A percentile compares a stretch with the other conserved stretches of the same genome.
These are phyloP conservation scores for Brachionus koreanus DNA, from an alignment of 1,140 invertebrate species.

Conservation along the genomic window DNA sequence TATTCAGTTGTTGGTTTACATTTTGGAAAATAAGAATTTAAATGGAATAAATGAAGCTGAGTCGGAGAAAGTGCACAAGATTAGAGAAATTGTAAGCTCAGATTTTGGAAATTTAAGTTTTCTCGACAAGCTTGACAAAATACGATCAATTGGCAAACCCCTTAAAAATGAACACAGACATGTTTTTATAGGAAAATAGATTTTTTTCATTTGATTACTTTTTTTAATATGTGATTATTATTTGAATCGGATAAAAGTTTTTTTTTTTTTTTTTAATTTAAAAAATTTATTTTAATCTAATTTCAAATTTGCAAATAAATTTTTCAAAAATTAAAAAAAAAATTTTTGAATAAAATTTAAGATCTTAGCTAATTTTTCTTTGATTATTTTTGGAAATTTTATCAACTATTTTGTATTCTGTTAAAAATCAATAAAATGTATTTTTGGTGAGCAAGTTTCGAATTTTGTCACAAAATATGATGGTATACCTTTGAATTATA, in stretches of 20 bases:
- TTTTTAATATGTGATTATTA: not conserved
- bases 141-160: not conserved
- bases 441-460: too few species aligned
- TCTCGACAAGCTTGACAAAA: not conserved
- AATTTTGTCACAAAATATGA: too few species aligned
- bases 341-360: too few species aligned
- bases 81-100: not conserved
- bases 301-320: not conserved
- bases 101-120: not conserved
- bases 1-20: not conserved
- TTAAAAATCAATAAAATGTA: too few species aligned
- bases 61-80: not conserved
- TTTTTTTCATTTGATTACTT: not conserved
- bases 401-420: too few species aligned
- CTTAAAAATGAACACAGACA: slow-evolving; percentile 25
- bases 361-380: too few species aligned
- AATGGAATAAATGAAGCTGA: not conserved
- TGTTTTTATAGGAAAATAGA: slow-evolving; percentile 34
- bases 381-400: too few species aligned
- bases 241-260: not conserved
- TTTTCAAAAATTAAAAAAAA: not conserved
- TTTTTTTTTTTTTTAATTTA: not conserved
- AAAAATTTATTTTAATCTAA: not conserved
- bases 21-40: not conserved
- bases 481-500: too few species aligned